Percentiles rank a stretch among this genome's conserved stretches.
Conservation (phyloP, 2,797 vertebrate genomes). For the Cygnus olor region DNA sequence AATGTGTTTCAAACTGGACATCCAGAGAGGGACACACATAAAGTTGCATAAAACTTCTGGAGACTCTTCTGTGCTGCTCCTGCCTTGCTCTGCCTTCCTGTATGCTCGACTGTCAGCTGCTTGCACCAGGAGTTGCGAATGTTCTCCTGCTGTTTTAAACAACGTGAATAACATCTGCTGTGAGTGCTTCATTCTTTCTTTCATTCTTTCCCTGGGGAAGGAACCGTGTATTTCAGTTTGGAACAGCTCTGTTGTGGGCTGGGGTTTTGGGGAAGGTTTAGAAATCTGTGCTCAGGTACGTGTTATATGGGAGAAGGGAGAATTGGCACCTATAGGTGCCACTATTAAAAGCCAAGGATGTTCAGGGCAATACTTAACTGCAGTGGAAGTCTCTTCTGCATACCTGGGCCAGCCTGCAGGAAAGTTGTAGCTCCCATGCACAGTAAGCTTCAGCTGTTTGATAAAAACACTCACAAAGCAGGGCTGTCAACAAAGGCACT, state of each 20-base stretch:
- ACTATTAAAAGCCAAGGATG: not conserved
- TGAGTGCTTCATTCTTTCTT: conserved; percentile 52
- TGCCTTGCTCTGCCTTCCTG: not conserved
- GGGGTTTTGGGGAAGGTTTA: conserved; percentile 19
- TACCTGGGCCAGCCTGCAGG: not conserved
- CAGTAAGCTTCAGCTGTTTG: not conserved
- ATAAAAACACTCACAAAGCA: not conserved
- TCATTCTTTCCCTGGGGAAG: conserved; percentile 61
- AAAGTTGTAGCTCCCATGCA: not conserved
- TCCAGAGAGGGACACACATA: not conserved
- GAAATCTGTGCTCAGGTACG: conserved; percentile 25
- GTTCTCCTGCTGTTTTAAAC: conserved; percentile 47
- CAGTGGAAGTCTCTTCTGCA: not conserved
- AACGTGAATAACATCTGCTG: conserved; percentile 60
- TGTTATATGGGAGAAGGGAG: not conserved
- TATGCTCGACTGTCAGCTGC: not conserved
- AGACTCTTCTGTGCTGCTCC: not conserved
- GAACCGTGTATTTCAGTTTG: conserved; percentile 32
- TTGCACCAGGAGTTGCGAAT: not conserved
- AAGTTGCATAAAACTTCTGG: not conserved
- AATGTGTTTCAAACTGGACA: not conserved
- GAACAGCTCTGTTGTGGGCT: conserved; percentile 25
- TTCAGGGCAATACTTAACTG: not conserved
- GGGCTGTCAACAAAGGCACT: not conserved
- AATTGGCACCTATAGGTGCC: not conserved